A percentile compares a stretch with the other conserved stretches of the same genome.
Evolutionary conservation across 2,113 vertebrate species (phyloP).

Genomic region (Eudyptes chrysolophus): DNA sequence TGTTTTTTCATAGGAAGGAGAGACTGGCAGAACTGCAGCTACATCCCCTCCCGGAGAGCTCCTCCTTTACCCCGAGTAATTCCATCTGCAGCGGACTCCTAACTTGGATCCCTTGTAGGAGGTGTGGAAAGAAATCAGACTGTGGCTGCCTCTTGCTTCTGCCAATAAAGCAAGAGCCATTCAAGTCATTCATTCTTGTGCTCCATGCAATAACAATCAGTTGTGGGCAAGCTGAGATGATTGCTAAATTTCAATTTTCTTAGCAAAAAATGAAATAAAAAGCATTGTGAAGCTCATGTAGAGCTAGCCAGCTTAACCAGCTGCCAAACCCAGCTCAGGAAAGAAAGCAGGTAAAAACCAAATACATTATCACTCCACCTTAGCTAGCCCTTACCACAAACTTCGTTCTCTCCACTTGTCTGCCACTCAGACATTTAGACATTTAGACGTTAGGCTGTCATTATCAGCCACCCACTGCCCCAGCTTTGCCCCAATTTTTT

Average conservation of each 20-base stretch:
- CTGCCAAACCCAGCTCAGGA: neutral
- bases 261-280: neutral
- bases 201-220: neutral
- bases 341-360: neutral
- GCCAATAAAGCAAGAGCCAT: neutral
- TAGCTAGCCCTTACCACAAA: neutral
- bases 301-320: neutral
- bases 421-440: constrained; percentile 62
- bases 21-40: too few species aligned
- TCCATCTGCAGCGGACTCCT: neutral
- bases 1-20: too few species aligned
- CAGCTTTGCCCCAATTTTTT: constrained; percentile 71
- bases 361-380: neutral
- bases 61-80: neutral
- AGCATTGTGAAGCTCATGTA: neutral
- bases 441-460: constrained; percentile 49
- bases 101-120: neutral
- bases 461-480: constrained; percentile 59
- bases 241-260: neutral
- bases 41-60: neutral
- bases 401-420: constrained; percentile 31
- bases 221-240: neutral
- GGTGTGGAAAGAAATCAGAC: neutral
- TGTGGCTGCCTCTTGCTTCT: neutral
- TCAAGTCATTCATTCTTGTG: neutral